These are phyloP conservation scores for Cotesia congregata DNA, from an alignment of 2,888 invertebrate species.

Conservation along the genomic window DNA sequence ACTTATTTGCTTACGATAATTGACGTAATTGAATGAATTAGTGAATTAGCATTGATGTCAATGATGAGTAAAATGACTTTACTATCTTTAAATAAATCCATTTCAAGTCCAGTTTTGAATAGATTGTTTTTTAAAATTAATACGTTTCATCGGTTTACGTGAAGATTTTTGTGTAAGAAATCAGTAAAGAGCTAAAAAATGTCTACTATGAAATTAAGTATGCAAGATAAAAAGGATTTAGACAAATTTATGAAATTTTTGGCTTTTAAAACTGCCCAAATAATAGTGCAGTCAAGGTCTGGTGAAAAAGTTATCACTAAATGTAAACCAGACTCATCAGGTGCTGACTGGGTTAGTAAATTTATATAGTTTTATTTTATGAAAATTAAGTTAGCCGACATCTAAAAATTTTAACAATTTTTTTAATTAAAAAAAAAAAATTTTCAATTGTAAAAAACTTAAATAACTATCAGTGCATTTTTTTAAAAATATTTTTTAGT, in stretches of 20 bases:
- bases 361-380: not conserved
- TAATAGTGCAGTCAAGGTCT: conserved; percentile 92
- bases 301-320: conserved; percentile 88
- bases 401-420: too few species aligned
- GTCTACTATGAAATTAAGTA: conserved; percentile 70
- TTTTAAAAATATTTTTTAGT: too few species aligned
- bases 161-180: not conserved
- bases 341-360: conserved; percentile 84
- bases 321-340: conserved; percentile 83
- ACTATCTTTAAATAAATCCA: not conserved
- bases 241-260: conserved; percentile 92
- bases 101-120: not conserved
- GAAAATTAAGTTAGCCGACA: not conserved
- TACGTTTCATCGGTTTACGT: not conserved
- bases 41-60: conserved; percentile 3
- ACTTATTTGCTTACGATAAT: not conserved
- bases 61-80: not conserved
- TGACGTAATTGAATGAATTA: conserved; percentile 7
- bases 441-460: too few species aligned
- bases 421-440: too few species aligned
- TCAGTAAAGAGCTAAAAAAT: conserved; percentile 47
- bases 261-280: conserved; percentile 88
- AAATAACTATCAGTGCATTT: too few species aligned
- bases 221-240: conserved; percentile 82
- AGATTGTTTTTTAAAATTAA: conserved; percentile 6